Conservation (phyloP, 2,797 vertebrate species). For the Spinus pinus region DNA sequence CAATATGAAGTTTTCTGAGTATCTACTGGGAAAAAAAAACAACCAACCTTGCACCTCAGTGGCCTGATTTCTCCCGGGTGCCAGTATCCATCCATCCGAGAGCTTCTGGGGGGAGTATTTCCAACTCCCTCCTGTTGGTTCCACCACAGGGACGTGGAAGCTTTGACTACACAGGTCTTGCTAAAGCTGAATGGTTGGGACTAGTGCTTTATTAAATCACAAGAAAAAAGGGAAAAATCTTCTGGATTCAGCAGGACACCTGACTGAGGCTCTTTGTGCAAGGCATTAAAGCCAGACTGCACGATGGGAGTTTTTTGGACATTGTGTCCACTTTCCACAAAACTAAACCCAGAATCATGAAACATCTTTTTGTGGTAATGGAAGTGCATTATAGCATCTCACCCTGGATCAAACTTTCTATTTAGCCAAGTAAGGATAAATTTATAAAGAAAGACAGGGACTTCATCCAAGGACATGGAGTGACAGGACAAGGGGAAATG, state of each 20-base stretch:
- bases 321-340: not conserved
- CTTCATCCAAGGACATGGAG: not conserved
- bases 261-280: not conserved
- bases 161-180: not conserved
- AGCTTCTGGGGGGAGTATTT: not conserved
- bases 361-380: not conserved
- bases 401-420: not conserved
- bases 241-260: not conserved
- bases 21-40: not conserved
- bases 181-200: not conserved
- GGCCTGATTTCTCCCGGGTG: not conserved
- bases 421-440: not conserved
- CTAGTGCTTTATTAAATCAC: not conserved
- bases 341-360: not conserved
- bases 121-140: not conserved
- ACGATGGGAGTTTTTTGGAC: not conserved
- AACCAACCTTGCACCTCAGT: not conserved
- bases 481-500: not conserved
- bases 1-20: conserved; percentile 20
- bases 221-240: not conserved
- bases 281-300: not conserved
- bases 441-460: not conserved
- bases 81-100: accelerated
- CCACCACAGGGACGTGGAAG: not conserved
- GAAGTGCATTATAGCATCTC: not conserved